Conservation (phyloP, 2,888 invertebrate species). For the Clunio marinus region DNA sequence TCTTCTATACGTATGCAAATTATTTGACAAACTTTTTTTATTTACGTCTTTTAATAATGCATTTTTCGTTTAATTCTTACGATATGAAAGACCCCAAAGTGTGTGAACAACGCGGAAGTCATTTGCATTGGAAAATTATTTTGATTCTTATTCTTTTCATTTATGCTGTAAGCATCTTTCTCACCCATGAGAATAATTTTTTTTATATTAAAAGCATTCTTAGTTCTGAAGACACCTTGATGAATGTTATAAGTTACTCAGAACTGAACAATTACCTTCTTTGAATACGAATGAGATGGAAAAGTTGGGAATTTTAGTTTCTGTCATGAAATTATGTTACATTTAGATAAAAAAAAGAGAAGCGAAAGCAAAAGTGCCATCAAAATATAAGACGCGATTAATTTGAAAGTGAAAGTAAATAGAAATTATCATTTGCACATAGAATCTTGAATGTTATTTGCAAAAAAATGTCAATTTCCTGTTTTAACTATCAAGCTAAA, state of each 20-base stretch:
- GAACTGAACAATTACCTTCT: neutral
- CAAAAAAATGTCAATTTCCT: too few species aligned
- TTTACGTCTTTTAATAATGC: slow-evolving; percentile 5
- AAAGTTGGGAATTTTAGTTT: too few species aligned
- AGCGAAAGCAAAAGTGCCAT: too few species aligned
- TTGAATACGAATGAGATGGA: slow-evolving; percentile 2
- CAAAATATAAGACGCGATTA: too few species aligned
- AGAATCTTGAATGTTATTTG: too few species aligned
- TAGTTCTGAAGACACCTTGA: slow-evolving; percentile 7
- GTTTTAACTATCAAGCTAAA: too few species aligned
- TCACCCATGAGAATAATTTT: slow-evolving; percentile 10
- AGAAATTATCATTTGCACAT: too few species aligned
- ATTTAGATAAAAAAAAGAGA: too few species aligned
- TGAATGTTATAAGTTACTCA: slow-evolving; percentile 7
- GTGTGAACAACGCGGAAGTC: slow-evolving; percentile 22
- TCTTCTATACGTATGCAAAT: slow-evolving; percentile 9
- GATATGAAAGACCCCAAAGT: neutral
- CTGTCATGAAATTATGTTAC: too few species aligned
- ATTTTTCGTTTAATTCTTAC: too few species aligned
- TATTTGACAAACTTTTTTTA: neutral
- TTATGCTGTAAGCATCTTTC: slow-evolving; percentile 7
- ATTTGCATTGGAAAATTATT: slow-evolving; percentile 5
- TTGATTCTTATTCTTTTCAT: slow-evolving; percentile 6
- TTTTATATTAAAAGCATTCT: neutral
- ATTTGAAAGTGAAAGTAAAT: too few species aligned